Percentiles rank a stretch among this genome's conserved stretches.
Evolutionary conservation across 1,140 invertebrate genomes (phyloP).

Genomic region (Pseudomyrmex sp.): DNA sequence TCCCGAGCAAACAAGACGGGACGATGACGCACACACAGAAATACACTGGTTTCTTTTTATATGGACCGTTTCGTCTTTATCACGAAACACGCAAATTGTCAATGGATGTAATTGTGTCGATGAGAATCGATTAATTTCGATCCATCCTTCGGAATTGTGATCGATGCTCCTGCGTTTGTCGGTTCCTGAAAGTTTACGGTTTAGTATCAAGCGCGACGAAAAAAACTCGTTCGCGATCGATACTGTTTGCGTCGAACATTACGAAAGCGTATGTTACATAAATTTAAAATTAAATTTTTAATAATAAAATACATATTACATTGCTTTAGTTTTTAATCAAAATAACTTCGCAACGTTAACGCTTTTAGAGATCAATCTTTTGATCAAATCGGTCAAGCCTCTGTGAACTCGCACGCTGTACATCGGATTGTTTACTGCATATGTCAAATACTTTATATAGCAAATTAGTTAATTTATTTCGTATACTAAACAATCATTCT

Average conservation of each 20-base stretch:
- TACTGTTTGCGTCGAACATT: not conserved
- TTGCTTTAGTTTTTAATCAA: not conserved
- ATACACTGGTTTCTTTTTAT: not conserved
- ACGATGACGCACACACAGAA: not conserved
- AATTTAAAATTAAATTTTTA: no score
- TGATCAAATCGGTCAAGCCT: conserved; percentile 13
- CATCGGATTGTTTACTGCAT: not conserved
- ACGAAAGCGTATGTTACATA: no score
- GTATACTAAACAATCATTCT: conserved; percentile 55
- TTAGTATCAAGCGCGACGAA: conserved; percentile 36
- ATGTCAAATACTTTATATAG: not conserved
- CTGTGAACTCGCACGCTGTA: conserved; percentile 11
- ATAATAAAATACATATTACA: not conserved
- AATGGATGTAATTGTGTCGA: conserved; percentile 33
- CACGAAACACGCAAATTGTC: conserved; percentile 18
- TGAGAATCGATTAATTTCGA: conserved; percentile 38
- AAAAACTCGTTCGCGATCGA: conserved; percentile 29
- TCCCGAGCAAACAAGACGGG: not conserved
- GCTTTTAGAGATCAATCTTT: not conserved
- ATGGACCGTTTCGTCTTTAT: not conserved
- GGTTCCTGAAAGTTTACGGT: conserved; percentile 67
- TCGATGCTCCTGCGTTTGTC: conserved; percentile 63
- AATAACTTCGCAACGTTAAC: not conserved
- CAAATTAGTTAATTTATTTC: conserved; percentile 44
- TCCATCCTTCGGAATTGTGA: conserved; percentile 38